Base-by-base conservation (phyloP, 2,113 vertebrate species). In the Pelecanoides urinatrix region DNA sequence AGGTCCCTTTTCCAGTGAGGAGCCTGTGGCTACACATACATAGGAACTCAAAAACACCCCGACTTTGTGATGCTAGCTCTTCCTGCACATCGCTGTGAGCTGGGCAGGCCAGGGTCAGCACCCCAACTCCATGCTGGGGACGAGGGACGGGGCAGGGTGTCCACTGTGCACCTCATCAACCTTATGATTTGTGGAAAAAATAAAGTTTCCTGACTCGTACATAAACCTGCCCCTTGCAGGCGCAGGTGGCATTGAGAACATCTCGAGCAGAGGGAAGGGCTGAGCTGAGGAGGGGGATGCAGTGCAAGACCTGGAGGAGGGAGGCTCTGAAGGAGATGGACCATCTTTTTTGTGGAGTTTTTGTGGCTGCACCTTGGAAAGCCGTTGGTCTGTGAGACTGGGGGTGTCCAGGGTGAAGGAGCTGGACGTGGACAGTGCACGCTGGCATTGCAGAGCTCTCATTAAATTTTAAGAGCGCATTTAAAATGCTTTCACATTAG, bases 351-450 rank as follows among this genome's bases (percentile, higher is more conserved):
- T n/a, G 34, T 30, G 71, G 70, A 18, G 11, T 32, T 53, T 52
- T 52, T 21, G 10, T 11, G 30, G 4, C 66, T 75, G 72, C 4
- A 0, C 50, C 14, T 0, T 20, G 40, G 52, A 42, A 42, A 63
- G 34, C 14, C 1, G 0, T 12, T 73, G 36, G 53, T 56, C 80
- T 67, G 52, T 0, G 1, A 25, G 29, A 4, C 23, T 19, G 36
- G 36, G 25, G 42, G 32, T 42, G 82, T 10, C 40, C 5, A 1
- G 42, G 70, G 32, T 58, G 88, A 30, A 56, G 61, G 25, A 85
- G 21, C 45, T 45, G 34, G 27, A 13, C 15, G 0, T 0, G 36
- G 59, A 7, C n/a, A 34, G 1, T 13, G 38, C 38, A 7, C 40
- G 6, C 18, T 9, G 45, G 36, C 17, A 3, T 62, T 27, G 2